Conservation (phyloP, 2,888 invertebrate genomes). For the Coleophora flavipennella region DNA sequence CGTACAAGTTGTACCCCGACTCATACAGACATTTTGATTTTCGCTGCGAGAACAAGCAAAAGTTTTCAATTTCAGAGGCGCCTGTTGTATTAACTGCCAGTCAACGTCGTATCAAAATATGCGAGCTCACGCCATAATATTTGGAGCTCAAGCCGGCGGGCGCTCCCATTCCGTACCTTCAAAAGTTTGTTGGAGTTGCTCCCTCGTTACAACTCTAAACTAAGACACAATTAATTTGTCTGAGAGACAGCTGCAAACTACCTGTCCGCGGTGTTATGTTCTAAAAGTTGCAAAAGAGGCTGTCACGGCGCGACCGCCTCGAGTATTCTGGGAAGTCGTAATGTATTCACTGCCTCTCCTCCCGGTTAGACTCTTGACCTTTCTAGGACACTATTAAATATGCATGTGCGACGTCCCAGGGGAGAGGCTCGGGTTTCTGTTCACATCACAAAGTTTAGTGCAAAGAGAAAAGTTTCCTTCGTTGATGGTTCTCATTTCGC, state of each 20-base stretch:
- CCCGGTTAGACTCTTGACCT: slow-evolving; percentile 63
- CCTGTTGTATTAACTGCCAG: slow-evolving; percentile 29
- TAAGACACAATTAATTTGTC: slow-evolving; percentile 67
- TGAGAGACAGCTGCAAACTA: slow-evolving; percentile 67
- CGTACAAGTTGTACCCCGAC: neutral
- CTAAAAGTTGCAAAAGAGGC: slow-evolving; percentile 53
- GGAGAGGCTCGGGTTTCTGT: slow-evolving; percentile 49
- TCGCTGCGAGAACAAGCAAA: slow-evolving; percentile 8
- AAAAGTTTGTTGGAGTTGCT: slow-evolving; percentile 54
- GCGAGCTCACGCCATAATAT: slow-evolving; percentile 39
- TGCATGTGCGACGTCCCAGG: slow-evolving; percentile 57
- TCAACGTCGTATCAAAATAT: slow-evolving; percentile 36
- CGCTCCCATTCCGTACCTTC: slow-evolving; percentile 44
- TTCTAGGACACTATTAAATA: slow-evolving; percentile 66
- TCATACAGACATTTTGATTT: no score
- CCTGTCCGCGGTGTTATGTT: slow-evolving; percentile 53
- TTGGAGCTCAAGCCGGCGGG: slow-evolving; percentile 29
- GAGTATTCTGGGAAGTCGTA: slow-evolving; percentile 47
- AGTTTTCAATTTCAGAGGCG: slow-evolving; percentile 26
- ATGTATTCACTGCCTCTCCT: slow-evolving; percentile 60
- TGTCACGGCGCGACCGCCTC: slow-evolving; percentile 38
- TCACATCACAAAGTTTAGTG: slow-evolving; percentile 57
- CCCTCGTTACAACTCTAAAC: slow-evolving; percentile 57
- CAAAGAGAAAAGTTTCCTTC: slow-evolving; percentile 61
- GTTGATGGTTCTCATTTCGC: slow-evolving; percentile 49